A percentile compares a stretch with the other conserved stretches of the same genome.
Conservation (phyloP, 2,113 vertebrate species). For the Tetraodon nigroviridis region DNA sequence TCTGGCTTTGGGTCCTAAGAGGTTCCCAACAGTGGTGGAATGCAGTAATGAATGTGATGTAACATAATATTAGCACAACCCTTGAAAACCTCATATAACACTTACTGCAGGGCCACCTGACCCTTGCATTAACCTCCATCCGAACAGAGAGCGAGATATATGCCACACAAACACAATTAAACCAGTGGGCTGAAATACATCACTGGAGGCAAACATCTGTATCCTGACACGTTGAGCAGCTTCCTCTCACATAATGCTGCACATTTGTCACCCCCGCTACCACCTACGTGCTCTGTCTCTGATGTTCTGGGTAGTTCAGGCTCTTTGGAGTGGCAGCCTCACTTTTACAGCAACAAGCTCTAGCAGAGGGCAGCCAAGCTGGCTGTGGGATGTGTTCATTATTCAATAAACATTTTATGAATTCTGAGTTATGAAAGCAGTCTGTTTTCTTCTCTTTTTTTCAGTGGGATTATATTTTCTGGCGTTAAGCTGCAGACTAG, state of each 20-base stretch:
- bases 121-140: constrained; percentile 58
- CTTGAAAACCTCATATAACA: constrained; percentile 28
- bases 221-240: constrained; percentile 56
- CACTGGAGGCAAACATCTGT: constrained; percentile 49
- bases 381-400: constrained; percentile 41
- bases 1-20: too few species aligned
- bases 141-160: constrained; percentile 32
- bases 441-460: constrained; percentile 7
- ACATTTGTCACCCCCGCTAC: constrained; percentile 55
- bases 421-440: constrained; percentile 46
- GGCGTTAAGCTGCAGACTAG: constrained; percentile 20
- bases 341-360: constrained; percentile 50
- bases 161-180: constrained; percentile 65
- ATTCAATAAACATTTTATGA: constrained; percentile 60
- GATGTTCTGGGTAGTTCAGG: constrained; percentile 35
- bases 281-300: constrained; percentile 46
- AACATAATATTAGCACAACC: constrained; percentile 42
- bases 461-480: constrained; percentile 38
- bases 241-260: constrained; percentile 56
- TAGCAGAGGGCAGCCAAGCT: constrained; percentile 18
- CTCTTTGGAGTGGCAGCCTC: constrained; percentile 47
- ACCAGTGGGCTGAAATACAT: constrained; percentile 62
- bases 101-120: constrained; percentile 39
- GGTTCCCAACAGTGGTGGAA: too few species aligned
- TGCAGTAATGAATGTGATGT: constrained; percentile 15